Conservation (phyloP, 2,888 invertebrate genomes). For the Ernsta delagoae region DNA sequence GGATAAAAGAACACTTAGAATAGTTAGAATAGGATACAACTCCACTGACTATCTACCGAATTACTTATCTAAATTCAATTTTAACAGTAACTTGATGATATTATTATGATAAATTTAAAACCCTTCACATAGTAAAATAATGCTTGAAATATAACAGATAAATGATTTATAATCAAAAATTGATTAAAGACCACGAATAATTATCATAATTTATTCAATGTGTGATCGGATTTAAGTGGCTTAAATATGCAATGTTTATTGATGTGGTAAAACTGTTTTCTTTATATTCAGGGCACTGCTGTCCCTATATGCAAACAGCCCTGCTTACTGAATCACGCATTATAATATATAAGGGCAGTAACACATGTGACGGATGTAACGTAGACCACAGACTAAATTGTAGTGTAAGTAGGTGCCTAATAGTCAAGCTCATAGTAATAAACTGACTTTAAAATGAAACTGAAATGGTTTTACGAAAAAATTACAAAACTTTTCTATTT, state of each 20-base stretch:
- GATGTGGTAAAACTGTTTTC: conserved; percentile 16
- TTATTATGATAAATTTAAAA: too few species aligned
- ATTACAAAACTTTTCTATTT: too few species aligned
- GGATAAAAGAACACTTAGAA: too few species aligned
- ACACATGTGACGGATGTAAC: not conserved
- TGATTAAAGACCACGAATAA: conserved; percentile 7
- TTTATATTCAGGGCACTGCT: conserved; percentile 21
- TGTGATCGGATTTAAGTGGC: conserved; percentile 18
- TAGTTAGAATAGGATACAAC: too few species aligned
- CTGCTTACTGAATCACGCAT: conserved; percentile 21
- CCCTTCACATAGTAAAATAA: not conserved
- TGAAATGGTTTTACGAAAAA: too few species aligned
- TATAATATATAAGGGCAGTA: conserved; percentile 11
- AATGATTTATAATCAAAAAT: conserved; percentile 13
- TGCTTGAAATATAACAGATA: not conserved
- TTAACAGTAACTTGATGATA: too few species aligned
- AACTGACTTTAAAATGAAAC: too few species aligned
- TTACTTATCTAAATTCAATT: too few species aligned
- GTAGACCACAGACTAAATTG: too few species aligned
- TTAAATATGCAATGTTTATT: conserved; percentile 23
- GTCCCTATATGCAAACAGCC: conserved; percentile 24
- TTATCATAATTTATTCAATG: conserved; percentile 22
- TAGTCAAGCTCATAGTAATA: too few species aligned
- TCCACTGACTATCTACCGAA: too few species aligned
- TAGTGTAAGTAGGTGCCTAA: too few species aligned